These are phyloP conservation scores for Smittia aterrima DNA, from an alignment of 2,888 invertebrate species.

Conservation along the genomic window DNA sequence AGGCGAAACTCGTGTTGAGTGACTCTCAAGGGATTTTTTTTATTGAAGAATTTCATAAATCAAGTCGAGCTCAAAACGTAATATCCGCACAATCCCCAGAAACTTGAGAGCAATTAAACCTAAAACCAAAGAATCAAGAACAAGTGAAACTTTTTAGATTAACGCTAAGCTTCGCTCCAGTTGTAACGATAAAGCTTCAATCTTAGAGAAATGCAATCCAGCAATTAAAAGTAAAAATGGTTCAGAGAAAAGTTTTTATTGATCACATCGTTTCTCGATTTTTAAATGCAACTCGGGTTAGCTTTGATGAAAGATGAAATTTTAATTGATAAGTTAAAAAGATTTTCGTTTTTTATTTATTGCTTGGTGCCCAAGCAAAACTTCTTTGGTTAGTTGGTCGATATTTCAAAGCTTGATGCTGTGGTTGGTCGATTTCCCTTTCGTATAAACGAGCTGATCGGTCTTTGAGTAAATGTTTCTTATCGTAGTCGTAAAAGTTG, in stretches of 20 bases:
- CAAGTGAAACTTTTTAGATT: constrained; percentile 15
- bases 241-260: constrained; percentile 2
- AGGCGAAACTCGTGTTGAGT: not conserved
- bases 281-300: not conserved
- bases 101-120: constrained; percentile 12
- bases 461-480: constrained; percentile 46
- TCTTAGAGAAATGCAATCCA: not conserved
- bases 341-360: too few relatives aligned
- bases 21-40: not conserved
- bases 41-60: too few relatives aligned
- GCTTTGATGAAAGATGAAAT: not conserved
- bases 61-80: too few relatives aligned
- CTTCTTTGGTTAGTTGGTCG: constrained; percentile 39
- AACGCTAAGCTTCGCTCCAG: not conserved
- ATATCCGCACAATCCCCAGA: too few relatives aligned
- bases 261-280: too few relatives aligned
- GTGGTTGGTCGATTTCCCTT: constrained; percentile 39
- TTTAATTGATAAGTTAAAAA: not conserved
- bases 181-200: not conserved
- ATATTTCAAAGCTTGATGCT: not conserved
- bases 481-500: constrained; percentile 52
- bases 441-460: constrained; percentile 45
- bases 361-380: constrained; percentile 42
- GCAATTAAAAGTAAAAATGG: not conserved
- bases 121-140: constrained; percentile 14